Evolutionary conservation across 2,888 invertebrate species (phyloP).

Genomic region (Protophormia terraenovae): DNA sequence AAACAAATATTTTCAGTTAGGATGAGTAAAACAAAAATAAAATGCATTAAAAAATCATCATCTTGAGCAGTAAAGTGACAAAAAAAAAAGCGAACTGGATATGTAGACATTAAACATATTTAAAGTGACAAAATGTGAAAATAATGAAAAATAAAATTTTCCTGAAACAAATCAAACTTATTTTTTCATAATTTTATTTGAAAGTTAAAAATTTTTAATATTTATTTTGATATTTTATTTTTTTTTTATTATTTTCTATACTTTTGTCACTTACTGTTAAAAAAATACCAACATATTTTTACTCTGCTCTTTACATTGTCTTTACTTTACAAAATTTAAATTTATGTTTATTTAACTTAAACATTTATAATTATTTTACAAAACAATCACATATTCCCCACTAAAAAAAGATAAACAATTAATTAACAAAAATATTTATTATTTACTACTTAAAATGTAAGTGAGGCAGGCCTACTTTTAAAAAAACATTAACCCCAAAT

Average conservation of each 20-base stretch:
- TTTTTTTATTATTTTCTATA: not conserved
- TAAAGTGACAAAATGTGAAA: no score
- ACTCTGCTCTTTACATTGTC: not conserved
- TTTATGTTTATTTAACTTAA: not conserved
- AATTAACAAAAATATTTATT: not conserved
- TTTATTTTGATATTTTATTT: not conserved
- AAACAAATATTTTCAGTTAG: slow-evolving; percentile 10
- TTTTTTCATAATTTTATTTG: no score
- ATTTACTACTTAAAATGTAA: not conserved
- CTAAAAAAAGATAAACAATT: not conserved
- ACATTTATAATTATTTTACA: not conserved
- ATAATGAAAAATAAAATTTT: no score
- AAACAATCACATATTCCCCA: not conserved
- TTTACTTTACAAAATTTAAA: not conserved
- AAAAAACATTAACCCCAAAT: not conserved
- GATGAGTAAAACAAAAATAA: not conserved
- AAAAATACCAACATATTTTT: not conserved
- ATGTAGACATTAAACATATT: no score
- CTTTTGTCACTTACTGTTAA: not conserved
- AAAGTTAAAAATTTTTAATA: no score
- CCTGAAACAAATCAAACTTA: no score
- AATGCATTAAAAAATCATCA: not conserved
- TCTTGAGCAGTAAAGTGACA: not conserved
- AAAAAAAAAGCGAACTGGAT: not conserved
- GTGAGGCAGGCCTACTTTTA: not conserved